Base-by-base conservation (phyloP, 2,113 vertebrate genomes). In the Sapajus apella region DNA sequence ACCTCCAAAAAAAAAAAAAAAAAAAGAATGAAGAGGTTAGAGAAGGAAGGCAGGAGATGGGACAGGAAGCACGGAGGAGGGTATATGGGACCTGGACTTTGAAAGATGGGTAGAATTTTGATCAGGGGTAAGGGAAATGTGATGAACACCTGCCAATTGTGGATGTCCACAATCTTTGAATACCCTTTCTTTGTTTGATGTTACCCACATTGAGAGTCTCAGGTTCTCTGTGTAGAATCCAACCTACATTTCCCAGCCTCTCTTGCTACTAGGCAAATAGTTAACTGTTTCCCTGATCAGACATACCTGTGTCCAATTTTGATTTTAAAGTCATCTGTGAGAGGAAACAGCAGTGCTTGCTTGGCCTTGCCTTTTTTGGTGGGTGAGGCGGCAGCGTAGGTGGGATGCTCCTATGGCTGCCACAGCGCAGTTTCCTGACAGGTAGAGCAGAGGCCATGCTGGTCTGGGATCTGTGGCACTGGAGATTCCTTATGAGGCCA, bases 341-440 rank as follows among this genome's bases (percentile, higher is more conserved):
- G 45, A 73, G 37, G 61, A 45, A 77, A 66, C 5, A 32, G 87
- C 43, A 56, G 23, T 23, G 21, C 8, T 23, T 27, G 17, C 11
- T 27, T 52, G 52, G 32, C 25, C 47, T 88, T 88, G 56, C 64
- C 37, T 47, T 10, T 56, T 75, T 50, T 32, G 77, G 50, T 27
- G 2, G 9, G 10, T 5, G 25, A n/a, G 40, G n/a, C 11, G 14
- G 43, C 55, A 81, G 55, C 91, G 76, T 50, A 80, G 91, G 6
- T 17, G 8, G 45, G 43, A 21, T 6, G 25, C 43, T 37, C 23
- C 50, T 37, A 3, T 2, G 0, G 3, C 66, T 56, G 32, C n/a
- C 66, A 64, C 14, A 12, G 4, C 4, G 21, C 80, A 66, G n/a
- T 23, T 90, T 90, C 91, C 43, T 20, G 35, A 66, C 21, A 55